phyloP scores from a whole-genome alignment of 2,888 invertebrate species.

The Torymus texanus region DNA sequence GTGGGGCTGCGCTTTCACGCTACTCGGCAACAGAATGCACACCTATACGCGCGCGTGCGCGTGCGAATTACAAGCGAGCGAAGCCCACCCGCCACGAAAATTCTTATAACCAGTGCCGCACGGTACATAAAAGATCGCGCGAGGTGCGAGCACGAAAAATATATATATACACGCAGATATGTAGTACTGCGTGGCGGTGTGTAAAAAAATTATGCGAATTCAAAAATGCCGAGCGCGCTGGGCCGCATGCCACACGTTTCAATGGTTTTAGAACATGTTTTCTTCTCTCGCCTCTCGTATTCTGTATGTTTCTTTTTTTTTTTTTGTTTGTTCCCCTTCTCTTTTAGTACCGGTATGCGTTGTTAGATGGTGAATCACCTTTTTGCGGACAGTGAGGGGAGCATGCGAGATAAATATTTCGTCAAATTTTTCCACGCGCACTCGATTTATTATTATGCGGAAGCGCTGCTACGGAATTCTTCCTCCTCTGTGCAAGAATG shows the following conservation, averaged over 20 bases:
- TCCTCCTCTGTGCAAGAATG: no score
- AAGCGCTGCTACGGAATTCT: no score
- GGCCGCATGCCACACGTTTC: background rate
- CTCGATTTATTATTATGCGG: no score
- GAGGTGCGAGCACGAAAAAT: background rate
- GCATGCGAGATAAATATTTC: no score
- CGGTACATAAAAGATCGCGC: slow-evolving; percentile 35
- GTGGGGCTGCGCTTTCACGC: background rate
- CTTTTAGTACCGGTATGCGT: no score
- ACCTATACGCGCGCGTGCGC: background rate
- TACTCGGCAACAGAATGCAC: background rate
- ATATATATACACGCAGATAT: background rate
- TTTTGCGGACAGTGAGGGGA: no score
- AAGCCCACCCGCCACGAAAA: slow-evolving; percentile 30
- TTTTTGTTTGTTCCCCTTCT: no score
- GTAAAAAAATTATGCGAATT: slow-evolving; percentile 14
- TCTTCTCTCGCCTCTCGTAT: background rate
- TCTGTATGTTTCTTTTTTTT: no score
- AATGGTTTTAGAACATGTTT: background rate
- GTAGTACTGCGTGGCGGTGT: background rate
- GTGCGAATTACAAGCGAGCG: slow-evolving; percentile 45
- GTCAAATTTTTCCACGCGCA: no score
- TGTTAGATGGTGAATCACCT: no score
- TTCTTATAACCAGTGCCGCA: slow-evolving; percentile 27
- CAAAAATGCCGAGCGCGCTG: background rate